These are phyloP conservation scores for Pagetopsis macropterus DNA, from an alignment of 2,797 vertebrate species.

Conservation along the genomic window DNA sequence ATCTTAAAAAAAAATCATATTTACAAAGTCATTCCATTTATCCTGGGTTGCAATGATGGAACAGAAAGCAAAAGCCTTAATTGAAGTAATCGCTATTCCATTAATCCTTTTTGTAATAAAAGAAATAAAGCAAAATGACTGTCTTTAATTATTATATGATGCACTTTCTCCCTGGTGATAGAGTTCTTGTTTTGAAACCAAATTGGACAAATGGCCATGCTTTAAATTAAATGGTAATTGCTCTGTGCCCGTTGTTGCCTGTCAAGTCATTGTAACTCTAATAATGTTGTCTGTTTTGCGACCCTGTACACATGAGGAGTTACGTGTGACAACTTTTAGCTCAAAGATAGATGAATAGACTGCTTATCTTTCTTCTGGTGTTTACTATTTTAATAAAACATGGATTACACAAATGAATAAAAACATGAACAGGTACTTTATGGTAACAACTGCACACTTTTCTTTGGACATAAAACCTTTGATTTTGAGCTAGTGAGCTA, in stretches of 20 bases:
- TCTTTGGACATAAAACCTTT: not conserved
- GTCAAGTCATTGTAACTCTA: constrained; percentile 12
- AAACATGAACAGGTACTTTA: not conserved
- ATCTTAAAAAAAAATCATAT: constrained; percentile 22
- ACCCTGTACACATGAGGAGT: not conserved
- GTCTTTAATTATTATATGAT: constrained; percentile 17
- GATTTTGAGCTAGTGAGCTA: not conserved
- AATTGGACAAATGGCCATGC: constrained; percentile 3
- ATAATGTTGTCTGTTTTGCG: not conserved
- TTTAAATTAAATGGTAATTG: constrained; percentile 18
- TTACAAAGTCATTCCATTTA: constrained; percentile 17
- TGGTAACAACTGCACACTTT: not conserved
- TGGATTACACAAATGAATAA: not conserved
- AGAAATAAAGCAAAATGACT: constrained; percentile 18
- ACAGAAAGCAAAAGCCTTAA: constrained; percentile 20
- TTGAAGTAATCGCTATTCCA: constrained; percentile 21
- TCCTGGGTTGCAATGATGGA: constrained; percentile 32
- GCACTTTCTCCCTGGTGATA: constrained; percentile 6
- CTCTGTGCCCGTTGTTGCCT: constrained; percentile 12
- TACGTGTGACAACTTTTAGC: not conserved
- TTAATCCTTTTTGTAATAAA: constrained; percentile 13
- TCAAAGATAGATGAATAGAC: not conserved
- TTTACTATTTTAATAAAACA: not conserved
- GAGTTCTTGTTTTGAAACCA: constrained; percentile 19
- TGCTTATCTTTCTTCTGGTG: not conserved